phyloP scores from a whole-genome alignment of 2,113 vertebrate genomes.

The Entelurus aequoreus region DNA sequence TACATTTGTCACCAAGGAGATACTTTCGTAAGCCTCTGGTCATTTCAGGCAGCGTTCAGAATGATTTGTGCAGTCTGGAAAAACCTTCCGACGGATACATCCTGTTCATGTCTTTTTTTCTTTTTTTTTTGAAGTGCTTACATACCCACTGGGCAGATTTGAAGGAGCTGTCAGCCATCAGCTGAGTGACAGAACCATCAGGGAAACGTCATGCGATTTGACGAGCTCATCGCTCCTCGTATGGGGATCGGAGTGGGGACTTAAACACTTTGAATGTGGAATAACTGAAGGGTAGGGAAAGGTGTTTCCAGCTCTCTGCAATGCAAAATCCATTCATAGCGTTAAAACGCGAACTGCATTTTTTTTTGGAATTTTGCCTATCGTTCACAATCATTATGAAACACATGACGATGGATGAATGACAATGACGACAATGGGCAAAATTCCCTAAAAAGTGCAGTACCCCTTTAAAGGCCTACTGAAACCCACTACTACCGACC shows the following conservation, averaged over 20 bases:
- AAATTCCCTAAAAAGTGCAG: too few relatives aligned
- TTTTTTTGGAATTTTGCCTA: too few relatives aligned
- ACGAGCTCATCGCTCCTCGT: conserved; percentile 14
- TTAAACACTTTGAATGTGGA: not conserved
- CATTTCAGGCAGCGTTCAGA: conserved; percentile 11
- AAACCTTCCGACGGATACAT: conserved; percentile 32
- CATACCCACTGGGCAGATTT: conserved; percentile 28
- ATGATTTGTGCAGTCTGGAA: conserved; percentile 22
- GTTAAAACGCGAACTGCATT: not conserved
- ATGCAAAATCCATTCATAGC: not conserved
- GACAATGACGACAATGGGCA: too few relatives aligned
- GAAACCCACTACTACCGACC: too few relatives aligned
- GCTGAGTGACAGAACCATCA: conserved; percentile 32
- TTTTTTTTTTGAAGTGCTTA: conserved; percentile 15
- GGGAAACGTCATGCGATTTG: conserved; percentile 34
- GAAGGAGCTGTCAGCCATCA: conserved; percentile 42
- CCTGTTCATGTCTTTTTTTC: conserved; percentile 28
- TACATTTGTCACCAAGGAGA: conserved; percentile 22
- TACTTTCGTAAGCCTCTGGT: conserved; percentile 15
- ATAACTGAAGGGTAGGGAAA: not conserved
- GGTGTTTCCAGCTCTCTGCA: not conserved
- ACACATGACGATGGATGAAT: too few relatives aligned
- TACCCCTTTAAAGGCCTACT: too few relatives aligned
- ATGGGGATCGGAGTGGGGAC: not conserved
- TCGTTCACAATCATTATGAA: too few relatives aligned